Evolutionary conservation across 2,797 vertebrate genomes (phyloP).

Genomic region (Pipistrellus pygmaeus): DNA sequence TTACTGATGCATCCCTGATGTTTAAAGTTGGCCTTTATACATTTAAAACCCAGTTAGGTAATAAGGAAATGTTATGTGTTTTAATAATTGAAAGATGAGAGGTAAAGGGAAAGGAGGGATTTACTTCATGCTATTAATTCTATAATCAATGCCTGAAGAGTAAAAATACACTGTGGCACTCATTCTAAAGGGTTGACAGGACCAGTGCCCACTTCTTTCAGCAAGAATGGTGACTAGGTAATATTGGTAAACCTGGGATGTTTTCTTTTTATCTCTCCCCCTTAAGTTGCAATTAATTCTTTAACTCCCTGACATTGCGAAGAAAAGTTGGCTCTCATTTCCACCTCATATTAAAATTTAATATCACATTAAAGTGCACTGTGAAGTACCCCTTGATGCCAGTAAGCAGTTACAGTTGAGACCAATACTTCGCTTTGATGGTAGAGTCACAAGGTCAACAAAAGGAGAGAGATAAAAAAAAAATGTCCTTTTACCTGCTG

Average conservation of each 20-base stretch:
- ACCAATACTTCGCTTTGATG: conserved; percentile 71
- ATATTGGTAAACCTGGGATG: conserved; percentile 31
- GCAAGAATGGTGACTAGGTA: conserved; percentile 37
- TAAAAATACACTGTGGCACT: conserved; percentile 20
- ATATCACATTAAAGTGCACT: conserved; percentile 65
- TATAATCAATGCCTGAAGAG: conserved; percentile 21
- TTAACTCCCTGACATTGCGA: conserved; percentile 63
- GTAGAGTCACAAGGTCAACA: conserved; percentile 69
- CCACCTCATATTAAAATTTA: conserved; percentile 75
- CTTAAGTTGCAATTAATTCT: conserved; percentile 74
- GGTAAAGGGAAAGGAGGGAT: neutral
- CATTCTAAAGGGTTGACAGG: neutral
- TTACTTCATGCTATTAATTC: conserved; percentile 15
- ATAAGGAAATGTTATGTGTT: neutral
- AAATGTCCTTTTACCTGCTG: neutral
- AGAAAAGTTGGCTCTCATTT: conserved; percentile 71
- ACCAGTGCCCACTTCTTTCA: neutral
- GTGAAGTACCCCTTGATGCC: conserved; percentile 58
- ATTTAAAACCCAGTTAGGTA: neutral
- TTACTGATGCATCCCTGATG: neutral
- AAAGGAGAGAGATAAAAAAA: conserved; percentile 53
- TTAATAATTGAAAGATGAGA: neutral
- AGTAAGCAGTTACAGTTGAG: conserved; percentile 71
- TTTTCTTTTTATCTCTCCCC: conserved; percentile 72
- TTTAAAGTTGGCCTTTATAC: neutral